Evolutionary conservation across 2,888 invertebrate species (phyloP), one percentile per base, ranked within the genome.

Genomic region (Coleophora deauratella): DNA sequence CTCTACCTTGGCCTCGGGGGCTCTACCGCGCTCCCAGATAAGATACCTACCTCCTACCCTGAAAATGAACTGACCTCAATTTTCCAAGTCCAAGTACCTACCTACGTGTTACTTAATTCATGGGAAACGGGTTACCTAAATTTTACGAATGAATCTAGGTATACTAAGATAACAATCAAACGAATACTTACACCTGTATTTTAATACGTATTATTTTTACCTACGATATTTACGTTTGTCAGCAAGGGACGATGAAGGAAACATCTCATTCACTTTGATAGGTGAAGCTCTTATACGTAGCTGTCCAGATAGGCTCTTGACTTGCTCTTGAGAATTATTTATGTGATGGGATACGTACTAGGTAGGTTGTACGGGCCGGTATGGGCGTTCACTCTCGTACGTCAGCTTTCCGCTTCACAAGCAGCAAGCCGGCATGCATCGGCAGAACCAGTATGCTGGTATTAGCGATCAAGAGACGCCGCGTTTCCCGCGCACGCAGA

Each of bases 401-500:
- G 37, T 15, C 14, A 28, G 3, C 6, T 21, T 21, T 21, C 21
- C 21, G 21, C 21, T 21, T 21, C 21, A 21, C 21, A 21, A 28
- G n/a, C 30, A 10, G 38, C 38, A 21, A 21, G 21, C 21, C 21
- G 21, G 21, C 21, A 21, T 11, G n/a, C n/a, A n/a, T 11, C 35
- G 37, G 42, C 32, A 27, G 43, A 44, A 48, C 47, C 78, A 76
- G 79, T 78, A 50, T 57, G 65, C 61, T 62, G 55, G 63, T 51
- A 54, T 63, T 56, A 52, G 64, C 60, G 65, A 51, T 51, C 54
- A 62, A 57, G 66, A 50, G 42, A 59, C 59, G 70, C 55, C 75
- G 80, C 52, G 66, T 76, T 70, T 73, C 62, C 63, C 73, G 72
- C 69, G 65, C 51, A 45, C 58, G 58, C 41, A 6, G 13, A 50